Evolutionary conservation across 1,140 invertebrate genomes (phyloP), one percentile per base, ranked within the genome.

Genomic region (Hyphantria cunea): DNA sequence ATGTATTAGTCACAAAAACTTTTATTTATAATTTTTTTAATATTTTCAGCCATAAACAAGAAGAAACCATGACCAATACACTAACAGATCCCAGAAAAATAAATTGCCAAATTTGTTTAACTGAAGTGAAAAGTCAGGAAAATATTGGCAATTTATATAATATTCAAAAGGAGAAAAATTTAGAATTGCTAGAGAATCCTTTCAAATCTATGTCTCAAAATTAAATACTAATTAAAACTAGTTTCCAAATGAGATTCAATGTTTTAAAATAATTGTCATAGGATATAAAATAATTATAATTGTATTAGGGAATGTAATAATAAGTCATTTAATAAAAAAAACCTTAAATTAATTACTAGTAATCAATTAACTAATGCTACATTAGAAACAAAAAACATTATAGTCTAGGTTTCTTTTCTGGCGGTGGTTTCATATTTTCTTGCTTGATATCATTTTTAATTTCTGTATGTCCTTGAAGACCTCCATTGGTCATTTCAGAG

Each of bases 391-490:
- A n/a, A 12, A 12, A 44, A 6, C 6, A 25, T 68, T 48, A 74
- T 44, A 70, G 68, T 86, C 96, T 94, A 31, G 93, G 93, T 25
- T 25, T 25, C 17, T 25, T 25, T 25, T 25, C 17, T 65, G 96
- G 96, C 15, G 96, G 96, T 60, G 96, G 96, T 90, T 97, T 97
- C 93, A 96, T 95, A 64, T 94, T 95, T 74, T 94, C 94, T 70
- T 93, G 92, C 75, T 95, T 94, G 41, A 94, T 93, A 73, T 96
- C 95, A 14, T 91, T 92, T 89, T 96, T 93, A n/a, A 93, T 91
- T 55, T 93, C 92, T 51, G 86, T 60, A 12, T 85, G 86, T 6
- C 78, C 80, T 56, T 68, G 79, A 47, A 87, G 68, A 25, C 67
- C 78, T 6, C 85, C 86, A 74, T 91, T 91, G 4, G 84, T 81